A percentile compares a stretch with the other conserved stretches of the same genome.
Evolutionary conservation across 2,113 vertebrate genomes (phyloP).

Genomic region (Chloroceryle aenea): DNA sequence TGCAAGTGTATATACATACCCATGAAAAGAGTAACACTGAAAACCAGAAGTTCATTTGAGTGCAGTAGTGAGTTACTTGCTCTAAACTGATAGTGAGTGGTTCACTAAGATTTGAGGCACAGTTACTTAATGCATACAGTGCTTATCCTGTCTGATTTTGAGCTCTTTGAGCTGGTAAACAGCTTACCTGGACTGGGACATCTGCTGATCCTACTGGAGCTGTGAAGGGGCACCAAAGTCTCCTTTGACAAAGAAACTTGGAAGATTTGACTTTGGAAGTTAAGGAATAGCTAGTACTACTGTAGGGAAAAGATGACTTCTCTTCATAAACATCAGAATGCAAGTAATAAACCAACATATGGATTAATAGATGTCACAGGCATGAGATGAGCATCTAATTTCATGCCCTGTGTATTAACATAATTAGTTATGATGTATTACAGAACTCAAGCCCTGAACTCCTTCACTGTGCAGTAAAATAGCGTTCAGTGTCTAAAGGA

Average conservation of each 20-base stretch:
- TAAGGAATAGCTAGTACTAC: neutral
- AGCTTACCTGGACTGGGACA: neutral
- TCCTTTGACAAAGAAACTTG: neutral
- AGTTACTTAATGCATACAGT: neutral
- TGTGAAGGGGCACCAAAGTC: neutral
- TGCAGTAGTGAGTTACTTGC: neutral
- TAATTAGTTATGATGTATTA: slow-evolving; percentile 53
- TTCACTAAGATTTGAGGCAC: neutral
- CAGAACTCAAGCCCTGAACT: neutral
- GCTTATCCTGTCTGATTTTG: neutral
- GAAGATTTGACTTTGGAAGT: neutral
- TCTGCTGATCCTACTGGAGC: neutral
- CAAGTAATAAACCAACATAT: neutral
- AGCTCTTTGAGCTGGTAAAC: neutral
- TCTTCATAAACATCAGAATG: neutral
- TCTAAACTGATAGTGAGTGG: neutral
- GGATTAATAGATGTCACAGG: slow-evolving; percentile 17
- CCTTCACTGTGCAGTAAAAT: neutral
- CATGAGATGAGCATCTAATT: slow-evolving; percentile 30
- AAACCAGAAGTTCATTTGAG: neutral
- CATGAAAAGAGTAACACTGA: neutral
- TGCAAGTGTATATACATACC: neutral
- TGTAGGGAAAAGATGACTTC: neutral
- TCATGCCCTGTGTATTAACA: neutral
- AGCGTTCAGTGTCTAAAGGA: neutral